phyloP scores from a whole-genome alignment of 2,888 invertebrate species.

The Cantharis flavilabris region DNA sequence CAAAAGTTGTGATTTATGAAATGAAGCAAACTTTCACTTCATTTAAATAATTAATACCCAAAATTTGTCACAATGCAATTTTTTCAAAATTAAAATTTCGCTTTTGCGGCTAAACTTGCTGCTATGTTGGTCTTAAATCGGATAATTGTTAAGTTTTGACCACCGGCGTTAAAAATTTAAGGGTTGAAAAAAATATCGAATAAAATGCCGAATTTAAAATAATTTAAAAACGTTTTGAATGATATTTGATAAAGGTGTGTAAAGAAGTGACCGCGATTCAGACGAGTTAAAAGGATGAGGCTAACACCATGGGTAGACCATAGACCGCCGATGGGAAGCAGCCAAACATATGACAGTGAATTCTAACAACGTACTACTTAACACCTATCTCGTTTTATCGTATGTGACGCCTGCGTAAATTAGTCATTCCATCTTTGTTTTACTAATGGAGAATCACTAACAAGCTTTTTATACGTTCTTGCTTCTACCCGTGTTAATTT shows the following conservation, averaged over 20 bases:
- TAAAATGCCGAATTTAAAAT: conserved; percentile 11
- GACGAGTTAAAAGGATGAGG: conserved; percentile 42
- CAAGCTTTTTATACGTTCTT: conserved; percentile 55
- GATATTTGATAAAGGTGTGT: conserved; percentile 31
- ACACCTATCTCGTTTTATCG: conserved; percentile 44
- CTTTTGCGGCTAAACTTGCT: neutral
- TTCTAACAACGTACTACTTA: conserved; percentile 32
- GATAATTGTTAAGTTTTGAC: neutral
- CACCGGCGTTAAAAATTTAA: neutral
- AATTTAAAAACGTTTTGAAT: conserved; percentile 16
- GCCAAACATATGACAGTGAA: conserved; percentile 50
- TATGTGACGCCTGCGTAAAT: conserved; percentile 54
- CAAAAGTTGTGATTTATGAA: conserved; percentile 19
- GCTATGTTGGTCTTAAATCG: neutral
- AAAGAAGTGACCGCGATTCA: conserved; percentile 32
- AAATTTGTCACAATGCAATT: neutral
- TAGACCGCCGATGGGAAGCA: conserved; percentile 48
- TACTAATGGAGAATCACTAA: conserved; percentile 62
- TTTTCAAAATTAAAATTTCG: neutral
- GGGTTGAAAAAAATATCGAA: neutral
- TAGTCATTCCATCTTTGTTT: conserved; percentile 57
- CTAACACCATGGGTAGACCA: conserved; percentile 47
- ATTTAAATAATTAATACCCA: neutral
- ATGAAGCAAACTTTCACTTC: neutral
- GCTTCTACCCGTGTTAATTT: conserved; percentile 60